These are phyloP conservation scores for Pristionchus japonicus DNA, from an alignment of 2,888 invertebrate species.

Conservation along the genomic window DNA sequence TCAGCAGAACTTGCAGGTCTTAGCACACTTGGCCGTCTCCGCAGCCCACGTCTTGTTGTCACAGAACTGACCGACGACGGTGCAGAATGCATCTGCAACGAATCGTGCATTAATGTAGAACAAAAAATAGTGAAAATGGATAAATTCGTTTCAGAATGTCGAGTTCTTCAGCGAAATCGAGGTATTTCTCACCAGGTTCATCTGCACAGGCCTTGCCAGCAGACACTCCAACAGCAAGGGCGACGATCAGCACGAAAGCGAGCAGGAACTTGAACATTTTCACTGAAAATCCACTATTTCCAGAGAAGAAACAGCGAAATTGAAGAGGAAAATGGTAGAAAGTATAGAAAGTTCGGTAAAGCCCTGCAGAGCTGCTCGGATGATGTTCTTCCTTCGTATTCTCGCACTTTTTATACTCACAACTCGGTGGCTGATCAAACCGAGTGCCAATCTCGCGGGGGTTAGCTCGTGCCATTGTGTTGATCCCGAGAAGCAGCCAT, in stretches of 20 bases:
- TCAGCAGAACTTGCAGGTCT: slow-evolving; percentile 26
- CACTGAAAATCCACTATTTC: neutral
- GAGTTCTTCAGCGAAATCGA: neutral
- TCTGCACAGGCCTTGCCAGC: neutral
- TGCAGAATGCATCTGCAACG: neutral
- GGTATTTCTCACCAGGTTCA: neutral
- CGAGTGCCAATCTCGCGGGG: neutral
- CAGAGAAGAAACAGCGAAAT: neutral
- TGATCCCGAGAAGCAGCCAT: neutral
- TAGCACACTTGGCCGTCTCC: neutral
- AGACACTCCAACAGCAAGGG: neutral
- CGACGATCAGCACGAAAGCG: neutral
- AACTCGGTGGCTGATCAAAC: neutral
- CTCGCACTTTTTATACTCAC: neutral
- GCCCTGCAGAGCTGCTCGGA: neutral
- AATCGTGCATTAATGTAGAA: too few relatives aligned
- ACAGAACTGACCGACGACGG: slow-evolving; percentile 25
- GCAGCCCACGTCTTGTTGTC: slow-evolving; percentile 19
- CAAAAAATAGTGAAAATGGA: too few relatives aligned
- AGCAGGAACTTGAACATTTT: slow-evolving; percentile 20
- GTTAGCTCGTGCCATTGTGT: neutral
- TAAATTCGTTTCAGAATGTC: too few relatives aligned
- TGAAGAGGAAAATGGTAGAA: neutral
- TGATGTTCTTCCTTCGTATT: neutral
- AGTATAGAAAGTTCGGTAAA: neutral